Percentiles rank a stretch among this genome's conserved stretches.
These are phyloP conservation scores for Sympetrum striolatum DNA, from an alignment of 2,888 invertebrate species.

Conservation along the genomic window DNA sequence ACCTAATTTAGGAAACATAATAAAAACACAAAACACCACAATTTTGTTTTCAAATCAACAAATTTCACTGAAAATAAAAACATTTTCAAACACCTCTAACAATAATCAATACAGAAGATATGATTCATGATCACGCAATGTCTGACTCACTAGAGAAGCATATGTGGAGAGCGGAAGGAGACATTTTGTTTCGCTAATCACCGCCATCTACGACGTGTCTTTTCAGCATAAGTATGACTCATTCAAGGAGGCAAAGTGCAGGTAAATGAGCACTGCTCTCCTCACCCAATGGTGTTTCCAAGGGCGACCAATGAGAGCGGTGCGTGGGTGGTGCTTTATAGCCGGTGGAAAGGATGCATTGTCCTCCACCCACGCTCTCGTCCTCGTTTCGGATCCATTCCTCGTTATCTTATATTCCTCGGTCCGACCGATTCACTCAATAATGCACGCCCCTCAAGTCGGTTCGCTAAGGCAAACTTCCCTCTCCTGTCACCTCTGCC, in stretches of 20 bases:
- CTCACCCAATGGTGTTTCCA: neutral
- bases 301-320: neutral
- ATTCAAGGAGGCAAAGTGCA: neutral
- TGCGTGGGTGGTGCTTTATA: neutral
- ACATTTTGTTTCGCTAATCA: neutral
- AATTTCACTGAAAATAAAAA: no score
- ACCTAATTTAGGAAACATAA: no score
- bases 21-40: no score
- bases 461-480: neutral
- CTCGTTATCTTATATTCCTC: neutral
- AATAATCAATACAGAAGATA: no score
- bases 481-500: neutral
- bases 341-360: neutral
- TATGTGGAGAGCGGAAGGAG: neutral
- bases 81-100: no score
- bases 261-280: neutral
- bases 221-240: neutral
- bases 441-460: neutral
- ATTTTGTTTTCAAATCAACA: no score
- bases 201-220: neutral
- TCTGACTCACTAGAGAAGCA: no score
- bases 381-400: neutral
- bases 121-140: no score
- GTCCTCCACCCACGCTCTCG: neutral
- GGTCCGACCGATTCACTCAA: neutral